Conservation (phyloP, 1,140 invertebrate species). For the Drosophila carrolli region DNA sequence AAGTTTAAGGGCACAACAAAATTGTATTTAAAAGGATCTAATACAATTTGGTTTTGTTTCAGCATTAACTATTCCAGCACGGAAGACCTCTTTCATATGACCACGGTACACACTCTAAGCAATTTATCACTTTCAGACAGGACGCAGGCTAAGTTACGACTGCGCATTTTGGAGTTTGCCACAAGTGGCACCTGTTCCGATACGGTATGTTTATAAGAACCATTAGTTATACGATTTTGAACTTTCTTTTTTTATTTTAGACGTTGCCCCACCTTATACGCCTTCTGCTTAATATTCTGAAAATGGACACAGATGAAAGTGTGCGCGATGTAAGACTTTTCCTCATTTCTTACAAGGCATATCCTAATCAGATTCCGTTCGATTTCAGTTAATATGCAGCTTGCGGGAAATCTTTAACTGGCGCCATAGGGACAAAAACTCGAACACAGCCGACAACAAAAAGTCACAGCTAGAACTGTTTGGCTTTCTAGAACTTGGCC, state of each 20-base stretch:
- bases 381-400: constrained; percentile 61
- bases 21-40: too few relatives aligned
- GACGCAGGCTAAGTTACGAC: constrained; percentile 58
- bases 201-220: constrained; percentile 24
- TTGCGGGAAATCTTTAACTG: constrained; percentile 72
- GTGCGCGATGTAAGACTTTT: constrained; percentile 55
- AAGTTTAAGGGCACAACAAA: too few relatives aligned
- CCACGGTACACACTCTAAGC: constrained; percentile 67
- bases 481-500: constrained; percentile 58
- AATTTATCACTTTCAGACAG: constrained; percentile 62
- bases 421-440: constrained; percentile 20
- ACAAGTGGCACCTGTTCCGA: constrained; percentile 61
- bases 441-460: constrained; percentile 33
- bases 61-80: constrained; percentile 70
- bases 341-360: background rate
- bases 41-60: background rate
- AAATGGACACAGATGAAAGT: constrained; percentile 68
- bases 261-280: constrained; percentile 65
- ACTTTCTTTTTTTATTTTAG: constrained; percentile 14
- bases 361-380: background rate
- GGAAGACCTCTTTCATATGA: constrained; percentile 64
- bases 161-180: constrained; percentile 66
- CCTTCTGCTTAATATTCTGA: constrained; percentile 69
- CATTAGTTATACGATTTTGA: background rate
- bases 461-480: constrained; percentile 72